A percentile compares a stretch with the other conserved stretches of the same genome.
Conservation (phyloP, 2,888 invertebrate species). For the Phortica magna region DNA sequence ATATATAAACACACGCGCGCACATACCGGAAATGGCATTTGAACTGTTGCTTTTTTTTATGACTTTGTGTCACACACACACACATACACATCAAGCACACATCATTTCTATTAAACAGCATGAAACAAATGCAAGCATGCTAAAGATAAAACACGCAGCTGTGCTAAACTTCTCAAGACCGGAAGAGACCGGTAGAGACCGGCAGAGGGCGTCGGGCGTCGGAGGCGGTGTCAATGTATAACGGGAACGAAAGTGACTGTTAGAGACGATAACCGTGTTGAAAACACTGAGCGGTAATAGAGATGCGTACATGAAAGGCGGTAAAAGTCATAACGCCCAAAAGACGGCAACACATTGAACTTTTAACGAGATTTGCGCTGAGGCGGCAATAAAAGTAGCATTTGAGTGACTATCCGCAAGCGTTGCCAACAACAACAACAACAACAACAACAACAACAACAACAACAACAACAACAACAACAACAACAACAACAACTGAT, state of each 20-base stretch:
- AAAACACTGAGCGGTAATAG: slow-evolving; percentile 40
- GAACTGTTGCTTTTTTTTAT: slow-evolving; percentile 35
- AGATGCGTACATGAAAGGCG: neutral
- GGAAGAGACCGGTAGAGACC: no score
- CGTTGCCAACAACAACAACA: neutral
- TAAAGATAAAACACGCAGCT: neutral
- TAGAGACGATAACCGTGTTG: slow-evolving; percentile 33
- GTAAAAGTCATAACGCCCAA: neutral
- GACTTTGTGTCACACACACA: neutral
- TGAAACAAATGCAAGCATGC: neutral
- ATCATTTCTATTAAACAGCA: slow-evolving; percentile 63
- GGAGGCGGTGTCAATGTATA: no score
- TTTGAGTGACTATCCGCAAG: slow-evolving; percentile 1
- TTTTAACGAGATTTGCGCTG: slow-evolving; percentile 33
- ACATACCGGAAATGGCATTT: slow-evolving; percentile 14
- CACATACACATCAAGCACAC: slow-evolving; percentile 16
- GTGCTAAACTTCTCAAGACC: neutral
- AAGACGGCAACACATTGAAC: slow-evolving; percentile 14
- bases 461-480: no score
- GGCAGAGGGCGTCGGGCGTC: no score
- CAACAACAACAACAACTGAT: no score
- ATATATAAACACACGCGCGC: slow-evolving; percentile 29
- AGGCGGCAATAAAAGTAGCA: slow-evolving; percentile 16
- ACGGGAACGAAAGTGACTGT: slow-evolving; percentile 16
- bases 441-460: no score